These are phyloP conservation scores for Calcarius lapponicus DNA, from an alignment of 2,797 vertebrate species.

Conservation along the genomic window DNA sequence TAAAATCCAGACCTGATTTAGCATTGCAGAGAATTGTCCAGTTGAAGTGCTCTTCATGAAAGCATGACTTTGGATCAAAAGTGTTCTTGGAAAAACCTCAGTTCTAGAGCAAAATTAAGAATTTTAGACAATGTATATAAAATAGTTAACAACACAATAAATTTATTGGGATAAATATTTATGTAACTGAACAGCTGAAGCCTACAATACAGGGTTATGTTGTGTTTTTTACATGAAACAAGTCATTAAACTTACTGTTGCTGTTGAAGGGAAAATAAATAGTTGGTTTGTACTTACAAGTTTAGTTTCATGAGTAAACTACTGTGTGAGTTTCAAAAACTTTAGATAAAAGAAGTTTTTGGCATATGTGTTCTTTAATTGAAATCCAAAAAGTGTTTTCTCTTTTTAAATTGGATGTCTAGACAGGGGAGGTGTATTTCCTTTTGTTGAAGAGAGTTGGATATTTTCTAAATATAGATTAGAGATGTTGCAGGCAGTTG, in stretches of 20 bases:
- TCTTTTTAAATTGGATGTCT: constrained; percentile 70
- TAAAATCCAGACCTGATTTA: not conserved
- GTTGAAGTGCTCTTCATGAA: constrained; percentile 4
- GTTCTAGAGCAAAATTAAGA: constrained; percentile 28
- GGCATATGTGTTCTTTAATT: constrained; percentile 38
- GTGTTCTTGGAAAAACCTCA: constrained; percentile 20
- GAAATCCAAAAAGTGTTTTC: constrained; percentile 6
- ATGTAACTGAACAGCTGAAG: constrained; percentile 6
- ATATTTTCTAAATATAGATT: constrained; percentile 24
- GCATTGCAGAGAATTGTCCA: constrained; percentile 1
- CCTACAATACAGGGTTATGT: constrained; percentile 6
- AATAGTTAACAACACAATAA: constrained; percentile 29
- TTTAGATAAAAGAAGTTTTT: constrained; percentile 56
- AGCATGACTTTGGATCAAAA: not conserved
- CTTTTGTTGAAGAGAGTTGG: not conserved
- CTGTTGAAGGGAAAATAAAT: constrained; percentile 44
- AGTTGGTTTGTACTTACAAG: constrained; percentile 45
- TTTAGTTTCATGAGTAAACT: constrained; percentile 57
- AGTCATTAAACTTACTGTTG: constrained; percentile 42
- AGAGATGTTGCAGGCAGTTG: constrained; percentile 11
- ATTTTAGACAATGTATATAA: not conserved
- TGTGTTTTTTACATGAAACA: constrained; percentile 14
- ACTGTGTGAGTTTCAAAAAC: constrained; percentile 41
- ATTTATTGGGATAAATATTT: constrained; percentile 38
- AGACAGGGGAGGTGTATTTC: constrained; percentile 67